These are phyloP conservation scores for Shinisaurus crocodilurus DNA, from an alignment of 2,113 vertebrate species.

Conservation along the genomic window DNA sequence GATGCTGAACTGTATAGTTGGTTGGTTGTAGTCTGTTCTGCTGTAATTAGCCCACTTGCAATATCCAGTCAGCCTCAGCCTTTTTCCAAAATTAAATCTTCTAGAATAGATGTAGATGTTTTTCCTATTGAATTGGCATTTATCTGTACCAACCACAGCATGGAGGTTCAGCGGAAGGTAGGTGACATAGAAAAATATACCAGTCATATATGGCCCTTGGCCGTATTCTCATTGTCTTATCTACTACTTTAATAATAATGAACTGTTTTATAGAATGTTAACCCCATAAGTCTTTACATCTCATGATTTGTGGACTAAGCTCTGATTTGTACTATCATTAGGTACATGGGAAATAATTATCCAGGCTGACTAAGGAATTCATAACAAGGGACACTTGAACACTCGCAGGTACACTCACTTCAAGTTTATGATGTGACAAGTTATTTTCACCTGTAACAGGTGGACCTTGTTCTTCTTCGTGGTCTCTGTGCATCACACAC, in stretches of 20 bases:
- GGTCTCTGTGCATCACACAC: too few species aligned
- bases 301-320: not conserved
- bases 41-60: not conserved
- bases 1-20: not conserved
- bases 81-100: not conserved
- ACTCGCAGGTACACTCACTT: not conserved
- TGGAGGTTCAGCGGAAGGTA: not conserved
- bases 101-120: too few species aligned
- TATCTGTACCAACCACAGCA: not conserved
- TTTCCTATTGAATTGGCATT: not conserved
- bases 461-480: not conserved
- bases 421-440: not conserved
- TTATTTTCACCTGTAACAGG: not conserved
- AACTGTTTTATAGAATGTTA: not conserved
- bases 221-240: not conserved
- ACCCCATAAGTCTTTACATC: too few species aligned
- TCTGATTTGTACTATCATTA: not conserved
- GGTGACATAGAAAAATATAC: not conserved
- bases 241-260: not conserved
- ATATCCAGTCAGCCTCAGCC: not conserved
- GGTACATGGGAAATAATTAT: not conserved
- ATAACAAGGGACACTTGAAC: not conserved
- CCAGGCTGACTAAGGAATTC: not conserved
- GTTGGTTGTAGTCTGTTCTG: not conserved
- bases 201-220: not conserved